Percentiles rank a stretch among this genome's conserved stretches.
These are phyloP conservation scores for Neocrepidodera transversa DNA, from an alignment of 2,888 invertebrate species.

Conservation along the genomic window DNA sequence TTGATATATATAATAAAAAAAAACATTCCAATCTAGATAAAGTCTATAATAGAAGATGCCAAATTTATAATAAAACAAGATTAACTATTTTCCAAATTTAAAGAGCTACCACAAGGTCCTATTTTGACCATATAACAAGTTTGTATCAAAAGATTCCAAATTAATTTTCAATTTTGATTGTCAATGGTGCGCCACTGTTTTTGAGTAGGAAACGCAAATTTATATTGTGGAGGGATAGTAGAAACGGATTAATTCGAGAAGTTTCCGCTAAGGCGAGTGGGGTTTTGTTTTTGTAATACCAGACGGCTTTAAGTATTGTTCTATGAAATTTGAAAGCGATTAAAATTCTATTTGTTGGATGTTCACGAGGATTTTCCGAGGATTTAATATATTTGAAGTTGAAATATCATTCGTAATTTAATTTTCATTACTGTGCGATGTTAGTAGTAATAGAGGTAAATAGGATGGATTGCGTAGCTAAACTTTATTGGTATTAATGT, in stretches of 20 bases:
- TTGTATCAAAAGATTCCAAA: too few relatives aligned
- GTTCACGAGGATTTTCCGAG: neutral
- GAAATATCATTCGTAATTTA: neutral
- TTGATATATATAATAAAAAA: too few relatives aligned
- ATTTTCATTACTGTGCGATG: neutral
- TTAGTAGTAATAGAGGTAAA: too few relatives aligned
- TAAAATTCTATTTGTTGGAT: neutral
- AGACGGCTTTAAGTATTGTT: neutral
- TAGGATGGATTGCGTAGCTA: too few relatives aligned
- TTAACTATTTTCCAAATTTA: too few relatives aligned
- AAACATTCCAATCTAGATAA: too few relatives aligned
- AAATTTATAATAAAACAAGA: too few relatives aligned
- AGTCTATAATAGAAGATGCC: too few relatives aligned
- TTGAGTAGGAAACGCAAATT: neutral
- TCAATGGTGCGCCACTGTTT: neutral
- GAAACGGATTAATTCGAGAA: neutral
- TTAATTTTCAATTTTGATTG: too few relatives aligned
- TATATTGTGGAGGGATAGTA: neutral
- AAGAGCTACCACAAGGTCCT: too few relatives aligned
- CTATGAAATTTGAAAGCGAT: neutral
- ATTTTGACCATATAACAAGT: too few relatives aligned
- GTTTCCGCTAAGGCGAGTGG: neutral
- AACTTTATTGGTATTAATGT: too few relatives aligned
- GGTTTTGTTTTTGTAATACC: neutral
- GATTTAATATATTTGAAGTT: neutral